Evolutionary conservation across 2,797 vertebrate genomes (phyloP).

Genomic region (Sparus aurata): DNA sequence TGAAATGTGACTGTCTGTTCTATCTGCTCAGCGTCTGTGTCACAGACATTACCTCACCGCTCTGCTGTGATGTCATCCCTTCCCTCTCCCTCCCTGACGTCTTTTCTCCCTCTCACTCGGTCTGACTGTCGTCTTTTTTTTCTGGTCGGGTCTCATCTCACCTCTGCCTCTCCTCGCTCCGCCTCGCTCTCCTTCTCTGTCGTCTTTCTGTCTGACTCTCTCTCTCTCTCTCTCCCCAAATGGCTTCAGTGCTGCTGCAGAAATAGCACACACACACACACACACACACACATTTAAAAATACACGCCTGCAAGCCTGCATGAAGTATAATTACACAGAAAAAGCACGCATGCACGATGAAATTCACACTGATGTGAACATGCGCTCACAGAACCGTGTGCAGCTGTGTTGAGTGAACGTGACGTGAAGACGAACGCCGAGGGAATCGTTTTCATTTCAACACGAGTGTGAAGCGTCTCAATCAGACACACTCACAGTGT

Average conservation of each 20-base stretch:
- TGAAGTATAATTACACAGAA: background rate
- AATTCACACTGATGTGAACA: background rate
- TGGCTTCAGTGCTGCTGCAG: background rate
- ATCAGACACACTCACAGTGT: background rate
- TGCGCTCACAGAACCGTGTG: background rate
- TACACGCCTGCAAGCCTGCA: background rate
- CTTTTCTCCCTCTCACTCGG: conserved; percentile 1
- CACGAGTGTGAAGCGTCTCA: background rate
- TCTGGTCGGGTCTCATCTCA: background rate
- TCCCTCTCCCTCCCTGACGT: conserved; percentile 18
- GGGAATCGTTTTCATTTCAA: background rate
- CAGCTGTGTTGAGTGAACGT: background rate
- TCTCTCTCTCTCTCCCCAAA: accelerated
- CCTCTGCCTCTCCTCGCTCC: conserved; percentile 3
- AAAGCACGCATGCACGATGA: background rate
- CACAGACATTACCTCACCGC: conserved; percentile 57
- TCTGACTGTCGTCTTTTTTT: background rate
- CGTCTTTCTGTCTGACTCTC: background rate
- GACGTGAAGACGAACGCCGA: background rate
- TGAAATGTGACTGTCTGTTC: conserved; percentile 3
- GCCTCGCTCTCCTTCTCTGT: background rate
- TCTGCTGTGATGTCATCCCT: conserved; percentile 51
- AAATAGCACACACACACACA: background rate
- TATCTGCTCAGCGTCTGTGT: conserved; percentile 44
- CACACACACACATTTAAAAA: background rate